A percentile compares a stretch with the other conserved stretches of the same genome.
These are phyloP conservation scores for Xiphorhynchus erythropygius DNA, from an alignment of 2,797 vertebrate species.

Conservation along the genomic window DNA sequence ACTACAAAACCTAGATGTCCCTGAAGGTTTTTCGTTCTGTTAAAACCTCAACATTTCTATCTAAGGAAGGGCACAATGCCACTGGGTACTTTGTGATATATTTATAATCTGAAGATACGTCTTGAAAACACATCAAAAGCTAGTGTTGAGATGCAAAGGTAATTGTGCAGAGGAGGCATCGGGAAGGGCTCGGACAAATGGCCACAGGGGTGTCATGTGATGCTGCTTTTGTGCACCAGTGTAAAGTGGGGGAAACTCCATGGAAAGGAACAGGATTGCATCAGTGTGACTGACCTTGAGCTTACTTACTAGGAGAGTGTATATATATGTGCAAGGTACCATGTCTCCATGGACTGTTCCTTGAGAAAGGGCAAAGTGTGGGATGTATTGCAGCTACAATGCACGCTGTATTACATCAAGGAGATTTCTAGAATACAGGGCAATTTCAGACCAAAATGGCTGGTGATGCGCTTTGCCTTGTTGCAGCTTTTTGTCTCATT, in stretches of 20 bases:
- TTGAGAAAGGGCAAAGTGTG: neutral
- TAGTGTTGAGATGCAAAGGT: neutral
- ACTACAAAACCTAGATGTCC: neutral
- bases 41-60: neutral
- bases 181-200: neutral
- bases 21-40: neutral
- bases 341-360: fast-evolving
- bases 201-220: neutral
- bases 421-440: neutral
- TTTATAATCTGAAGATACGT: neutral
- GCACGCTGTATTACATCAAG: neutral
- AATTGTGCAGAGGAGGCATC: neutral
- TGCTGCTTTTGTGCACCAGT: neutral
- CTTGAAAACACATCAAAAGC: neutral
- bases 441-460: neutral
- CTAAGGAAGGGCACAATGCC: neutral
- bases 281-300: neutral
- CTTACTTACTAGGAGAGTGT: neutral
- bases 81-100: neutral
- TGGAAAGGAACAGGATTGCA: neutral
- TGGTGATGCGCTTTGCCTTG: neutral
- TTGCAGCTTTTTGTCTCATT: constrained; percentile 14
- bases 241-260: neutral
- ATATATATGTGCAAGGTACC: fast-evolving
- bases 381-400: neutral